Conservation (phyloP, 2,797 vertebrate genomes). For the Cirrhinus mrigala region DNA sequence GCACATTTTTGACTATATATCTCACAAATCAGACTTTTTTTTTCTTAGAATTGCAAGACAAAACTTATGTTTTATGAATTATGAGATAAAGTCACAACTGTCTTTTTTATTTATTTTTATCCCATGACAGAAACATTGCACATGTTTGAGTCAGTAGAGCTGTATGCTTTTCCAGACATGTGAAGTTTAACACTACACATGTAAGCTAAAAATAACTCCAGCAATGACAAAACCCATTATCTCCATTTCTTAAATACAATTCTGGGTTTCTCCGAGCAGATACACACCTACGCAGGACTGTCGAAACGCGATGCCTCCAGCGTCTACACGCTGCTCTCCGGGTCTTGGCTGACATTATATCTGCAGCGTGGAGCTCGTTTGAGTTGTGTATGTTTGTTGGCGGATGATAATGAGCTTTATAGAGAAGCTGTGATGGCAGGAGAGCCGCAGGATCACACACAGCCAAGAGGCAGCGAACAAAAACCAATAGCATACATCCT, state of each 20-base stretch:
- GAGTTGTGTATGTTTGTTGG: constrained; percentile 2
- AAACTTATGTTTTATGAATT: no score
- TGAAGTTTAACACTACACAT: background rate
- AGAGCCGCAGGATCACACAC: background rate
- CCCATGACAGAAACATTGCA: no score
- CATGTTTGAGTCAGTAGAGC: background rate
- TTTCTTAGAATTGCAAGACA: no score
- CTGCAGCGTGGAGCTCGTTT: background rate
- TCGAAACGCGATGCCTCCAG: background rate
- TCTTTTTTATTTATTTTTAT: no score
- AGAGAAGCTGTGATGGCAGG: background rate
- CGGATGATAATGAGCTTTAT: constrained; percentile 8
- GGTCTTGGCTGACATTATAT: background rate
- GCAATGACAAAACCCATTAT: background rate
- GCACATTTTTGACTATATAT: no score
- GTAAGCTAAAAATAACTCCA: background rate
- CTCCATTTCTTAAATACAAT: background rate
- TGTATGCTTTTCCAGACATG: background rate
- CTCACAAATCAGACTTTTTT: no score
- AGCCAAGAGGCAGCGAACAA: background rate
- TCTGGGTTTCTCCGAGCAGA: background rate
- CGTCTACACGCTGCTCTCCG: background rate
- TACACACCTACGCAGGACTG: background rate
- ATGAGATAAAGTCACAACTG: no score
- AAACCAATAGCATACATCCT: background rate